Evolutionary conservation across 2,797 vertebrate species (phyloP).

Genomic region (Myotis pilosus): DNA sequence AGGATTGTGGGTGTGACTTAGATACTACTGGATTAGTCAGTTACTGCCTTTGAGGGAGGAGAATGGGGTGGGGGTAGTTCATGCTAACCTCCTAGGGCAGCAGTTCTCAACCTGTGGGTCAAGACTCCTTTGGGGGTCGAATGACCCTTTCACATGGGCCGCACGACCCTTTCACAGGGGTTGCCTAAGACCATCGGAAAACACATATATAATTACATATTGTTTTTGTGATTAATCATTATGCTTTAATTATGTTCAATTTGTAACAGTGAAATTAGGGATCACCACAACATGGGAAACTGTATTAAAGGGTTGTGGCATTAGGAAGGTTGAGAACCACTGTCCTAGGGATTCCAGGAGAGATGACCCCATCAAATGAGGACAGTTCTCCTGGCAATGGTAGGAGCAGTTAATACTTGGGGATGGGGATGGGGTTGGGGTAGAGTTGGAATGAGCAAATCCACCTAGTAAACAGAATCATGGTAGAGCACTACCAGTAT

Average conservation of each 20-base stretch:
- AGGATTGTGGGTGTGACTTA: neutral
- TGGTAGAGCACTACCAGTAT: neutral
- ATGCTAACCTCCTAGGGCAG: neutral
- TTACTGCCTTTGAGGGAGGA: neutral
- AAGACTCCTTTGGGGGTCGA: too few species aligned
- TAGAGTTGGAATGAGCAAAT: neutral
- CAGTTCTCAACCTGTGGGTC: too few species aligned
- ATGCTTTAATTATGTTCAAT: too few species aligned
- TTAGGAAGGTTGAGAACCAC: too few species aligned
- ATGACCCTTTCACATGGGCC: too few species aligned
- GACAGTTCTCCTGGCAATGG: neutral
- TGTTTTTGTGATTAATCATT: too few species aligned
- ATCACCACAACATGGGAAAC: too few species aligned
- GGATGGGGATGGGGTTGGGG: neutral
- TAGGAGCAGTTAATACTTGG: neutral
- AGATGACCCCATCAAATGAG: neutral
- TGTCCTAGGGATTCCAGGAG: neutral
- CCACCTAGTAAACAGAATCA: neutral
- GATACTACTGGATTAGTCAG: neutral
- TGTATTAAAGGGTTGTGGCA: too few species aligned
- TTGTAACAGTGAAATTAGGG: too few species aligned
- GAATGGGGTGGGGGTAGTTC: fast-evolving
- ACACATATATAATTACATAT: too few species aligned
- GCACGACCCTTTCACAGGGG: too few species aligned
- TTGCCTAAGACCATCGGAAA: too few species aligned